A percentile compares a stretch with the other conserved stretches of the same genome.
phyloP scores from a whole-genome alignment of 2,797 vertebrate species.

The Kryptolebias ocellatus region DNA sequence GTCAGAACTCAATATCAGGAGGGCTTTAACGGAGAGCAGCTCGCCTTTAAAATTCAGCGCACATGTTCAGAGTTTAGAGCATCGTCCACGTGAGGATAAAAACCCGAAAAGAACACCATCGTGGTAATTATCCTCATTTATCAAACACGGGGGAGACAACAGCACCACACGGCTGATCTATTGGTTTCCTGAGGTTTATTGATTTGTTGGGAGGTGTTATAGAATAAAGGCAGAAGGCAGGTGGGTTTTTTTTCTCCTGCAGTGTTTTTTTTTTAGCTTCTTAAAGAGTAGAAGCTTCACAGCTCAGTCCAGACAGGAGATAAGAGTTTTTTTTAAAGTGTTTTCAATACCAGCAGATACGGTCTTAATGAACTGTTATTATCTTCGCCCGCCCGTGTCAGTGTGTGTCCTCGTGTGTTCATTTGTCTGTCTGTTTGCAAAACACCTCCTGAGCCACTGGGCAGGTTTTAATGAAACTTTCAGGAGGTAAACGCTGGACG shows the following conservation, averaged over 20 bases:
- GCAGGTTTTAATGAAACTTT: too few species aligned
- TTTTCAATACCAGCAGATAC: conserved; percentile 29
- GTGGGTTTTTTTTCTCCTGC: conserved; percentile 12
- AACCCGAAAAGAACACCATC: conserved; percentile 12
- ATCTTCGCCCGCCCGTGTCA: background rate
- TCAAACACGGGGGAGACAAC: conserved; percentile 6
- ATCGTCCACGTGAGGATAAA: conserved; percentile 20
- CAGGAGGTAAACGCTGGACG: too few species aligned
- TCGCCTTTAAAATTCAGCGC: conserved; percentile 39
- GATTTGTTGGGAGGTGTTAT: conserved; percentile 37
- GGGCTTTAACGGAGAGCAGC: conserved; percentile 29
- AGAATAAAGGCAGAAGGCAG: conserved; percentile 4
- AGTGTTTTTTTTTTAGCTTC: conserved; percentile 12
- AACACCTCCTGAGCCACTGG: too few species aligned
- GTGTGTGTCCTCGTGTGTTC: too few species aligned
- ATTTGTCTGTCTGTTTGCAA: too few species aligned
- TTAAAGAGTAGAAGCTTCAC: conserved; percentile 42
- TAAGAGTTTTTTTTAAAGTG: conserved; percentile 13
- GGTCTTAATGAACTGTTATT: conserved; percentile 20
- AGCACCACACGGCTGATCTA: conserved; percentile 17
- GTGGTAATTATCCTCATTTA: conserved; percentile 14
- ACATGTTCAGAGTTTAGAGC: conserved; percentile 29
- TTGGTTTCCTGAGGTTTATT: conserved; percentile 34
- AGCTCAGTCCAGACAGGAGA: conserved; percentile 12
- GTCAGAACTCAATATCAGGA: conserved; percentile 49